Base-by-base conservation (phyloP, 37 sponge, comb jelly and placozoan species). In the Ianthella basta region DNA sequence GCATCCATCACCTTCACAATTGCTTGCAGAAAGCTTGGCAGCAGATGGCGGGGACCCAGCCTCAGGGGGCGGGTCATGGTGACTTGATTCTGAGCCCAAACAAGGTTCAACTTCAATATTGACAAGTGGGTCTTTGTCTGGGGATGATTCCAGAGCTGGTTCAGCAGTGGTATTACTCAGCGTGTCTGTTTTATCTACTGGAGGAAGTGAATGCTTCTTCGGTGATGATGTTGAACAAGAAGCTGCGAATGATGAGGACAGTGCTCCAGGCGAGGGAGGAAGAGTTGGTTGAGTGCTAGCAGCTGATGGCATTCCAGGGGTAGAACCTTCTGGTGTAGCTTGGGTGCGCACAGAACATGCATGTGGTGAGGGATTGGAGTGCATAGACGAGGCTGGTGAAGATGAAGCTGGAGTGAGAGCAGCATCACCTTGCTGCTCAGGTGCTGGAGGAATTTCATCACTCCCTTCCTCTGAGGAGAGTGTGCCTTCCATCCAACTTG, bases 401-500 rank as follows among this genome's bases (percentile, higher is more conserved):
- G 70, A 32, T 32, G 70, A 30, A 1, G 70, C 18, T n/a, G 70
- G 32, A 69, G 70, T 32, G 12, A 35, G 10, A 69, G 27, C 33
- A 69, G 32, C 0, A 35, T 69, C 70, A 32, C 15, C 34, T 10
- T 6, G 18, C 4, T 69, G 70, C 33, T 30, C 50, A 3, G n/a
- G 50, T 44, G 50, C 50, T 8, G 8, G 50, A 3, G 3, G 50
- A 44, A 8, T 44, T 44, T 44, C 50, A 54, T 23, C 63, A 20
- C 23, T 60, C 79, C 30, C 63, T 25, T 50, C 56, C 83, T 70
- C 77, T 55, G 54, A 40, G 24, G 40, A 15, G 54, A 92, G 63
- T 14, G 86, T 72, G 34, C 78, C 83, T 82, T 86, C 88, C 20
- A 93, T 87, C 94, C 94, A 93, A 36, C 72, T 85, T 33, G 85